A percentile compares a stretch with the other conserved stretches of the same genome.
Conservation (phyloP, 2,113 vertebrate species). For the Leucoraja erinaceus region DNA sequence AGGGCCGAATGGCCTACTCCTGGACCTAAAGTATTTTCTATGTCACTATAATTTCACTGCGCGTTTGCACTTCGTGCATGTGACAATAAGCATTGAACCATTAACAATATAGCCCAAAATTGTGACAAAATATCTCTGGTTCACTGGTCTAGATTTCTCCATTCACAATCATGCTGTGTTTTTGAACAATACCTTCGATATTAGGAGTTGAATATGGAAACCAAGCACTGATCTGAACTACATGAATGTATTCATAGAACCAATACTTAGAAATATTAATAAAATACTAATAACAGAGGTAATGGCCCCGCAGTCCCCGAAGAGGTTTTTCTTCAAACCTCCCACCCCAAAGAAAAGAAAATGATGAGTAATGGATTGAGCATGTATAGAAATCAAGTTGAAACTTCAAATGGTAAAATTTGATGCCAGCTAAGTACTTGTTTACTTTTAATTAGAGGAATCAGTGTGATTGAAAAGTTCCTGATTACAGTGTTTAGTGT, state of each 20-base stretch:
- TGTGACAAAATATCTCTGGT: no score
- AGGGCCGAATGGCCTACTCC: no score
- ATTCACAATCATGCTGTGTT: no score
- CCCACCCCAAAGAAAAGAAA: background rate
- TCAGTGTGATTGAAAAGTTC: constrained; percentile 19
- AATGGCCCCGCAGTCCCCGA: background rate
- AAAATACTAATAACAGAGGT: background rate
- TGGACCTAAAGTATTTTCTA: no score
- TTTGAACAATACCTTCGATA: background rate
- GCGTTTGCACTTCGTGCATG: no score
- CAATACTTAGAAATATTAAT: background rate
- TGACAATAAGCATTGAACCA: no score
- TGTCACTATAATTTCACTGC: no score
- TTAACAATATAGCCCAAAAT: no score
- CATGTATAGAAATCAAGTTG: background rate
- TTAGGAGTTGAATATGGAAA: background rate
- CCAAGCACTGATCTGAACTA: background rate
- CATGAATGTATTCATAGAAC: background rate
- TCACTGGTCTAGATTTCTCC: no score
- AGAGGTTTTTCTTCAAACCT: background rate
- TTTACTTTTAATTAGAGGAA: background rate
- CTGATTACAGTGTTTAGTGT: constrained; percentile 25
- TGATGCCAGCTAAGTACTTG: background rate
- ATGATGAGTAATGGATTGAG: background rate
- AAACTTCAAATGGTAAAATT: background rate